Conservation (phyloP, 64 coral and sea anemone species). For the Astreopora myriophthalma region DNA sequence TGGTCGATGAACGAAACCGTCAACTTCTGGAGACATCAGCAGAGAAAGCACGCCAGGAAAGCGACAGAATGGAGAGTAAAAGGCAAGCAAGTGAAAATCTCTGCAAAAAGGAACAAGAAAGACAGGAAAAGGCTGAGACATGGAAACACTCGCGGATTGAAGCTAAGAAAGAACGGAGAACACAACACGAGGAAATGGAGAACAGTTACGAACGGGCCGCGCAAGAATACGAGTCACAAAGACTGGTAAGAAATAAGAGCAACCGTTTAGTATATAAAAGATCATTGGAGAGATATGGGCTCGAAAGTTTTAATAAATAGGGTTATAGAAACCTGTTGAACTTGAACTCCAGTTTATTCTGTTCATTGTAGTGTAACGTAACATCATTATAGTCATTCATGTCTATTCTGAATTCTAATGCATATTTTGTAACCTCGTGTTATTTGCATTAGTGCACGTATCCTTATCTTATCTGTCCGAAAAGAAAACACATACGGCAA, state of each 20-base stretch:
- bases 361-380: no score
- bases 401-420: no score
- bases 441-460: no score
- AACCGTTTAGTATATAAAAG: background rate
- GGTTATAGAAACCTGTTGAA: no score
- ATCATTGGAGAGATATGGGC: no score
- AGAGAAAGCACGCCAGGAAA: conserved; percentile 41
- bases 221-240: conserved; percentile 61
- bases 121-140: conserved; percentile 71
- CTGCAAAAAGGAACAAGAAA: conserved; percentile 58
- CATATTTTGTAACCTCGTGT: no score
- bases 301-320: no score
- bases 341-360: no score
- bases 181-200: conserved; percentile 80
- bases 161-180: conserved; percentile 72
- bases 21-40: conserved; percentile 57
- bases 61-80: conserved; percentile 65
- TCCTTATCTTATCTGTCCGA: no score
- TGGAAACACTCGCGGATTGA: conserved; percentile 80
- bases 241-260: conserved; percentile 55
- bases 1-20: conserved; percentile 44
- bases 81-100: conserved; percentile 55
- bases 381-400: no score
- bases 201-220: conserved; percentile 81
- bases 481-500: no score